Conservation (phyloP, 2,888 invertebrate species). For the Cataglyphis livida region DNA sequence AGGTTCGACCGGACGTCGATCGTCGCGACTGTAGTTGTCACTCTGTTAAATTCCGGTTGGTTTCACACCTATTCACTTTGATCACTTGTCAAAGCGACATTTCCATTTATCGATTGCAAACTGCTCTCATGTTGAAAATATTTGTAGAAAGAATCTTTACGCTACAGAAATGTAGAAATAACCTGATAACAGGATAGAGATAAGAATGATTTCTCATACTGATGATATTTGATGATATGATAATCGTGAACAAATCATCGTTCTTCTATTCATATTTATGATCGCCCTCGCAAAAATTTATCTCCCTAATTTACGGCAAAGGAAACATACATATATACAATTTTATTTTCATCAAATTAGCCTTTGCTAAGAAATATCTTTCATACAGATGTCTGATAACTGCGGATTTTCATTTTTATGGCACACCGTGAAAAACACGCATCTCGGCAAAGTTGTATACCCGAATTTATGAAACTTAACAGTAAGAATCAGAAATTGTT, state of each 20-base stretch:
- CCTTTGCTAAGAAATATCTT: neutral
- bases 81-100: slow-evolving; percentile 61
- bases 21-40: slow-evolving; percentile 61
- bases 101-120: slow-evolving; percentile 61
- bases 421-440: neutral
- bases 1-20: slow-evolving; percentile 51
- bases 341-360: slow-evolving; percentile 44
- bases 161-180: neutral
- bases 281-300: slow-evolving; percentile 14
- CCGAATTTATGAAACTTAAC: neutral
- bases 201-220: slow-evolving; percentile 23
- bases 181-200: slow-evolving; percentile 36
- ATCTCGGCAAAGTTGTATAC: neutral
- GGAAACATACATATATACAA: slow-evolving; percentile 43
- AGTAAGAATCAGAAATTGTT: neutral
- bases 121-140: slow-evolving; percentile 9
- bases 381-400: neutral
- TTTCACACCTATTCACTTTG: slow-evolving; percentile 67
- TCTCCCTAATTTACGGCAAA: slow-evolving; percentile 37
- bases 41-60: slow-evolving; percentile 67
- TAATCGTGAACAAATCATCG: slow-evolving; percentile 21
- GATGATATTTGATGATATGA: neutral
- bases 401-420: slow-evolving; percentile 24
- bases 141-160: slow-evolving; percentile 6
- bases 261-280: slow-evolving; percentile 19